Base-by-base conservation (phyloP, 92 coral and sea anemone species). In the Zoanthus sansibaricus region DNA sequence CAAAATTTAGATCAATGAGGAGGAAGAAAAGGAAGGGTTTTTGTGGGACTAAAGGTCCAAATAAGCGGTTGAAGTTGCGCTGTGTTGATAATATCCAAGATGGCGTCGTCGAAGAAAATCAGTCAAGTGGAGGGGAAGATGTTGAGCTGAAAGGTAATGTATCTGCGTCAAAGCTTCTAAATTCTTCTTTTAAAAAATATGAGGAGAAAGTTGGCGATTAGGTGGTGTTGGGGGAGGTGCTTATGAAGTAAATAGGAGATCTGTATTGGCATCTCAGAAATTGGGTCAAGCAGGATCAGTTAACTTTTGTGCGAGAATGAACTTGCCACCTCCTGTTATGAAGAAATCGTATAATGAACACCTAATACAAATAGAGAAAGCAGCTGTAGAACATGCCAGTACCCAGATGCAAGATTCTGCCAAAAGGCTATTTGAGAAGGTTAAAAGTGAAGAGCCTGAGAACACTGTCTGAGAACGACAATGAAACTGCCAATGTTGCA, bases 281-380 rank as follows among this genome's bases (percentile, higher is more conserved):
- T 67, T 52, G 21, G 88, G 88, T 68, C 71, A 71, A 78, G 82
- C 87, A 25, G 69, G 54, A 78, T 66, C 78, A 71, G 59, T 82
- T 1, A 79, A 87, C 54, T 90, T 90, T 72, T 90, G 92, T 90
- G 89, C 92, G 12, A 76, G 82, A 16, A 90, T 90, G 92, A 79
- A 89, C 77, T 78, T 89, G 49, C 76, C 83, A 18, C 89, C 89
- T 3, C 89, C 89, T 42, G 92, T 90, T 1, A 86, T 83, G 55
- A 90, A 86, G 73, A 86, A 90, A 21, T 67, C 72, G 0, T 20
- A 5, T 21, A 20, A 67, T 67, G 72, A 67, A 12, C 72, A 67
- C 14, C 12, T 67, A 12, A 67, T 67, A 20, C 72, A 67, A 67
- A 21, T 67, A 20, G 72, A 67, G 72, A 67, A 67, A 20, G 72